phyloP scores from a whole-genome alignment of 2,113 vertebrate species.

The Clupea harengus region DNA sequence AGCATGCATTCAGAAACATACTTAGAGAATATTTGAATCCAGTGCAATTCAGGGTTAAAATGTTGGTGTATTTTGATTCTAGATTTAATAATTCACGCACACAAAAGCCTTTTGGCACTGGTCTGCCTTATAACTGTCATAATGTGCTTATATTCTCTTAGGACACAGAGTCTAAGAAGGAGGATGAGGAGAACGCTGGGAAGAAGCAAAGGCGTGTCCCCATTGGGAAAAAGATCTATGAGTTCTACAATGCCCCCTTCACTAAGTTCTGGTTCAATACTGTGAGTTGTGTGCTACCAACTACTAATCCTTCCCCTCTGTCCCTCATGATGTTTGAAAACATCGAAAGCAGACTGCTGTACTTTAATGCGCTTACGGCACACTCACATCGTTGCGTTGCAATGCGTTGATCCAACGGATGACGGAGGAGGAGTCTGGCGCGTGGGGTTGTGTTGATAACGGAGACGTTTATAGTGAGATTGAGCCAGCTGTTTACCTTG shows the following conservation, averaged over 20 bases:
- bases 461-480: too few relatives aligned
- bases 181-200: constrained; percentile 87
- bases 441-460: too few relatives aligned
- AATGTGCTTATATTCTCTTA: constrained; percentile 47
- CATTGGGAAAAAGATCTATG: constrained; percentile 88
- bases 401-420: too few relatives aligned
- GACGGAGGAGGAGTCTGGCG: too few relatives aligned
- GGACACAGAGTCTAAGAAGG: constrained; percentile 81
- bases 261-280: constrained; percentile 99
- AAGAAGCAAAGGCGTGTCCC: constrained; percentile 84
- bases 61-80: not conserved
- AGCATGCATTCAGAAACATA: not conserved
- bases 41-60: not conserved
- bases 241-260: constrained; percentile 96
- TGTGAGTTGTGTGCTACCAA: constrained; percentile 66
- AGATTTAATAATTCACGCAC: too few relatives aligned
- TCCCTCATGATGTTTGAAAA: not conserved
- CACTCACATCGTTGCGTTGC: too few relatives aligned
- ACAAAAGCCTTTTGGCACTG: not conserved
- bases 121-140: not conserved
- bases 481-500: too few relatives aligned
- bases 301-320: not conserved
- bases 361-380: too few relatives aligned
- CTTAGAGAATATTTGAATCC: not conserved
- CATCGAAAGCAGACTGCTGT: too few relatives aligned